Percentiles rank a stretch among this genome's conserved stretches.
Evolutionary conservation across 2,797 vertebrate species (phyloP).

Genomic region (Sebastes nivosus): DNA sequence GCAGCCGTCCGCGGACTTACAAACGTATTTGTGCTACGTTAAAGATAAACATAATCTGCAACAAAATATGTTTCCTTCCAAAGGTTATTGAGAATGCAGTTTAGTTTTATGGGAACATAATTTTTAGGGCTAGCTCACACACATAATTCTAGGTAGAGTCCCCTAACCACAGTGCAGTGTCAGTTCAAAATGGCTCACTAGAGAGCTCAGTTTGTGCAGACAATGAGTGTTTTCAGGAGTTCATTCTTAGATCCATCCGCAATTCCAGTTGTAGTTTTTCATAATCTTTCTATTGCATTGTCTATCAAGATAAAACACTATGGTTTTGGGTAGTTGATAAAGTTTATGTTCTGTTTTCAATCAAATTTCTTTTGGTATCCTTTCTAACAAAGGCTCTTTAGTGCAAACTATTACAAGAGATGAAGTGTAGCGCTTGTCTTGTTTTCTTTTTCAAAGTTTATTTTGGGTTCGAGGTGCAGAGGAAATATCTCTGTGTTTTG

Average conservation of each 20-base stretch:
- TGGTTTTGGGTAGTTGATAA: neutral
- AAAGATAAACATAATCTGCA: too few relatives aligned
- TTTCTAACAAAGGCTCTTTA: neutral
- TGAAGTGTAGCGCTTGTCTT: neutral
- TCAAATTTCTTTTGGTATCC: neutral
- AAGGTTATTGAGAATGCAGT: too few relatives aligned
- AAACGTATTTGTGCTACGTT: too few relatives aligned
- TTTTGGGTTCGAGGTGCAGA: neutral
- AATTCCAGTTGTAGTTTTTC: neutral
- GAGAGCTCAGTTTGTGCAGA: neutral
- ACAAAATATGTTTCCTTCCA: too few relatives aligned
- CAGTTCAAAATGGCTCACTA: neutral
- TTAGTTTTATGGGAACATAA: too few relatives aligned
- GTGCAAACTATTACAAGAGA: neutral
- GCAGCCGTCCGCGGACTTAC: too few relatives aligned
- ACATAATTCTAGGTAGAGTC: too few relatives aligned
- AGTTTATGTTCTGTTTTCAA: neutral
- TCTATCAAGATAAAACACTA: neutral
- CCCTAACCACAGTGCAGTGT: neutral
- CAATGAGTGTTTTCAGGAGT: neutral
- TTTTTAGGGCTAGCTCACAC: too few relatives aligned
- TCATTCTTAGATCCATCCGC: neutral
- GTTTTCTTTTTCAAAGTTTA: neutral
- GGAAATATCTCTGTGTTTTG: conserved; percentile 4
- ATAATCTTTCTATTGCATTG: neutral